Evolutionary conservation across 1,140 invertebrate species (phyloP), one percentile per base, ranked within the genome.

Genomic region (Drosophila repletoides): DNA sequence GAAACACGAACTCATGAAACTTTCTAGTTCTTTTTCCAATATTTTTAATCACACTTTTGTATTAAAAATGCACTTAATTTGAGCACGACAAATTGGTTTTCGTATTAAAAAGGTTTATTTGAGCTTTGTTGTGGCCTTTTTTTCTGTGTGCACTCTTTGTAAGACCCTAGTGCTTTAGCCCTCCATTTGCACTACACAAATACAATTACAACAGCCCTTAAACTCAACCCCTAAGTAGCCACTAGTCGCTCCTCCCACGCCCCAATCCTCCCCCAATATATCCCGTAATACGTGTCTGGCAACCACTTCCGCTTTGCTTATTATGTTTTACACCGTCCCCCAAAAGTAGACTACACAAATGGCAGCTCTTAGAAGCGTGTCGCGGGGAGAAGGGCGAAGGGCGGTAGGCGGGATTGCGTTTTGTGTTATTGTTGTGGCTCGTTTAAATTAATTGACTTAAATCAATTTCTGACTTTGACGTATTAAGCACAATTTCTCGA

Each of bases 381-480:
- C 9, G 21, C 7, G 9, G 10, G 6, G 24, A 21, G 24, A 10
- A 10, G 15, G 53, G 24, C n/a, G n/a, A 26, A 29, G 49, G 17
- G 51, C 31, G 12, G 2, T 6, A n/a, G 53, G 46, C 40, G 52
- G 21, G 59, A 43, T 33, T n/a, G n/a, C 55, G 38, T 46, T 34
- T 24, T 17, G 51, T 63, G 46, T 60, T 71, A 58, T 73, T 74
- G 75, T 71, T 71, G 55, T 59, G 53, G 63, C 45, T 80, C 60
- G 75, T 79, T 76, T 68, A 80, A 86, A 86, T 86, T 86, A 86
- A 86, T 86, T 76, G 80, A 76, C 80, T 86, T 87, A 76, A 86
- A 86, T 86, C 80, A 86, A 86, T 86, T 86, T 76, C 80, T 80
- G 81, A 87, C 80, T 86, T 80, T 84, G 80, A 84, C 83, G 75